Evolutionary conservation across 2,113 vertebrate species (phyloP), one percentile per base, ranked within the genome.

Genomic region (Erpornis zantholeuca): DNA sequence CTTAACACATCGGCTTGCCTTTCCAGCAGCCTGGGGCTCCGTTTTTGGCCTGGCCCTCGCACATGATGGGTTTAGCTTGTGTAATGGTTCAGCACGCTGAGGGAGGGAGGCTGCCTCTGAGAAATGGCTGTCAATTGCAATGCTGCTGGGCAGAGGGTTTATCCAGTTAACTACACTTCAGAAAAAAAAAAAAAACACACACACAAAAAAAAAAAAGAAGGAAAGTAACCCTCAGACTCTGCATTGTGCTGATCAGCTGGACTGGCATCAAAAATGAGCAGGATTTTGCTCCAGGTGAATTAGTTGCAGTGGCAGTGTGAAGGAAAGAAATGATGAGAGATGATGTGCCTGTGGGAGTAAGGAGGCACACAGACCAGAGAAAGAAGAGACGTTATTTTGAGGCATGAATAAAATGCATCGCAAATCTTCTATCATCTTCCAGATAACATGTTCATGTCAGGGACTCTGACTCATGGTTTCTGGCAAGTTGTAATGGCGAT

Each of bases 261-360:
- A 86, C 45, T 6, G 3, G 82, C 75, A 90, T 90, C 33, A 94
- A 94, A 90, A 93, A 95, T 73, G 52, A 93, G 60, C 64, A 86
- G 85, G 68, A 25, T 75, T 96, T 92, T 94, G 68, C 85, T 96
- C 18, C 85, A 45, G 79, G 90, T 92, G 76, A 75, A 88, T 86
- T 86, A 75, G 72, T 23, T 88, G 59, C 50, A 25, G 56, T 56
- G 50, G 40, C 54, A 63, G 40, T 24, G 38, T 53, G 81, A 78
- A 73, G 56, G 56, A 83, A 90, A 83, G 42, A 84, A 71, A 35
- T 0, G 0, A 80, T 20, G 36, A 88, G 60, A 82, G 83, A 49
- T 3, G 0, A 73, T 29, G n/a, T 75, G 79, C 71, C 25, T 52
- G 17, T 92, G 66, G 82, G 86, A 83, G 27, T 45, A 47, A 59